phyloP scores from a whole-genome alignment of 1,140 invertebrate genomes.

The Pseudomyrmex pallidus region DNA sequence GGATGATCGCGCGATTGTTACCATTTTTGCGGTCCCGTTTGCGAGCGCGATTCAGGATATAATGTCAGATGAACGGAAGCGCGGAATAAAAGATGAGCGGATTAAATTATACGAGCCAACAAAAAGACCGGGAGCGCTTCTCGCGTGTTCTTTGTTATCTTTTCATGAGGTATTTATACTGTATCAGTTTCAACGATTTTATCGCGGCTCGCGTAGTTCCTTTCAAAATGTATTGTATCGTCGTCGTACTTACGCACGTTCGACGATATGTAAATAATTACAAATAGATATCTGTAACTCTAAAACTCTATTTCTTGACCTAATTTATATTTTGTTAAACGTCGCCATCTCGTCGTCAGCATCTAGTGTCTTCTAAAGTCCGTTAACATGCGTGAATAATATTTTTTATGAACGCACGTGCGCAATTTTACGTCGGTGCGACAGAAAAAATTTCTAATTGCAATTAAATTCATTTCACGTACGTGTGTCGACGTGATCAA shows the following conservation, averaged over 20 bases:
- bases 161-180: constrained; percentile 47
- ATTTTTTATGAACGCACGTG: too few species aligned
- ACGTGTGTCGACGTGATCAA: too few species aligned
- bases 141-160: constrained; percentile 55
- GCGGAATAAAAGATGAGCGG: constrained; percentile 50
- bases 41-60: constrained; percentile 61
- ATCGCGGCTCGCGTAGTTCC: constrained; percentile 19
- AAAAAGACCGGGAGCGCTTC: constrained; percentile 47
- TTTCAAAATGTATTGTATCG: not conserved
- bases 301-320: too few species aligned
- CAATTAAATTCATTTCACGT: too few species aligned
- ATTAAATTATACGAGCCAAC: constrained; percentile 40
- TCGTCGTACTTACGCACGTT: not conserved
- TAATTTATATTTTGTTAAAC: too few species aligned
- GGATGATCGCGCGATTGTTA: constrained; percentile 53
- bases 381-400: too few species aligned
- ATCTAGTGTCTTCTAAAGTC: too few species aligned
- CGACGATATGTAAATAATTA: constrained; percentile 17
- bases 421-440: too few species aligned
- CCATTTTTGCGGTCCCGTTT: constrained; percentile 47
- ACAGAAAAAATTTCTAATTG: too few species aligned
- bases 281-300: too few species aligned
- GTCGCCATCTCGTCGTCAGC: too few species aligned
- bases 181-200: constrained; percentile 55
- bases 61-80: constrained; percentile 55